Conservation (phyloP, 2,797 vertebrate species). For the Poeciliopsis paucimaculata region DNA sequence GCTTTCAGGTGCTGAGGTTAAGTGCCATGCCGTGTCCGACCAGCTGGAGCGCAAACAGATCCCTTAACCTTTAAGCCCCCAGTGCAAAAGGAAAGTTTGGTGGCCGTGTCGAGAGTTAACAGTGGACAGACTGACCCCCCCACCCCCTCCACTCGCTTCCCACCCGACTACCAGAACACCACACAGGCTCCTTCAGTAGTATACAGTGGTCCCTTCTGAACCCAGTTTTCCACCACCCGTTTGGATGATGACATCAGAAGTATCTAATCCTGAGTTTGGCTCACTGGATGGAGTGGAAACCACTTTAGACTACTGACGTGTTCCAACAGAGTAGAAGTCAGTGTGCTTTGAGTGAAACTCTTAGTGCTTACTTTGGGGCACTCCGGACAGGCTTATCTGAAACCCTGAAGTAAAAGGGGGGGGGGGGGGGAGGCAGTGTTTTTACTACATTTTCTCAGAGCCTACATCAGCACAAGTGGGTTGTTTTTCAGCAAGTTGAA, state of each 20-base stretch:
- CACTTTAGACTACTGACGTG: conserved; percentile 61
- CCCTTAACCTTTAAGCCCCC: conserved; percentile 49
- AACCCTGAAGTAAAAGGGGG: conserved; percentile 86
- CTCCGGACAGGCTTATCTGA: conserved; percentile 92
- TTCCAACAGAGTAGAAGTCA: conserved; percentile 58
- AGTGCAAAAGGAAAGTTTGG: conserved; percentile 65
- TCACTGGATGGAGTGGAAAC: conserved; percentile 38
- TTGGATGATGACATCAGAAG: neutral
- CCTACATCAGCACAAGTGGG: conserved; percentile 14
- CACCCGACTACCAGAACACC: conserved; percentile 71
- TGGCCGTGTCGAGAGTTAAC: conserved; percentile 62
- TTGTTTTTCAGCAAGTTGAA: conserved; percentile 7
- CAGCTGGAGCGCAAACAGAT: conserved; percentile 54
- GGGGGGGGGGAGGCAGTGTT: conserved; percentile 77
- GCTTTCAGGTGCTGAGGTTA: conserved; percentile 30
- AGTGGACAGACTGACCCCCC: conserved; percentile 78
- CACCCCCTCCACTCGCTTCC: conserved; percentile 35
- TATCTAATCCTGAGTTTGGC: neutral
- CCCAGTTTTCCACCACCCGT: neutral
- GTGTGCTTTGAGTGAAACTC: conserved; percentile 61
- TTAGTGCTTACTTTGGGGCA: conserved; percentile 85
- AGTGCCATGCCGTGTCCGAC: conserved; percentile 55
- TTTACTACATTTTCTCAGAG: conserved; percentile 69
- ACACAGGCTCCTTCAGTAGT: conserved; percentile 69
- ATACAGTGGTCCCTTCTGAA: conserved; percentile 58